Percentiles rank a stretch among this genome's conserved stretches.
phyloP scores from a whole-genome alignment of 1,140 invertebrate genomes.

The Euschistus heros region DNA sequence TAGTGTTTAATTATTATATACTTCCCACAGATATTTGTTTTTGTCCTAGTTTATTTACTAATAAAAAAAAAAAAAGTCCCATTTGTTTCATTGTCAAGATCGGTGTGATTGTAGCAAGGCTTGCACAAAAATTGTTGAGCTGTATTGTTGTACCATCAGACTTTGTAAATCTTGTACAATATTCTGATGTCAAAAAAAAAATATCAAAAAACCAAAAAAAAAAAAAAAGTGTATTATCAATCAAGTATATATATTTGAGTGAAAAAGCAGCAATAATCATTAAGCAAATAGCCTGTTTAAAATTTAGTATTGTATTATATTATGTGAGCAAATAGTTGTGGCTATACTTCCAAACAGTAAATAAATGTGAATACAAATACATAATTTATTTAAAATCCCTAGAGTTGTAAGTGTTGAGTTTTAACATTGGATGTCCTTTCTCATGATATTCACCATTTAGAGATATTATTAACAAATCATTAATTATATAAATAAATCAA shows the following conservation, averaged over 20 bases:
- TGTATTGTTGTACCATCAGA: constrained; percentile 19
- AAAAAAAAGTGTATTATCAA: constrained; percentile 10
- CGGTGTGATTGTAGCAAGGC: constrained; percentile 19
- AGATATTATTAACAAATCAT: no score
- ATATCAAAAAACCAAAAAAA: no score
- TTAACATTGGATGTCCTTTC: background rate
- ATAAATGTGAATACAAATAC: constrained; percentile 26
- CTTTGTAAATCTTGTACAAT: constrained; percentile 16
- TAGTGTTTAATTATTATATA: background rate
- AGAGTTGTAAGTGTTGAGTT: constrained; percentile 2
- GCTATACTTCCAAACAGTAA: constrained; percentile 24
- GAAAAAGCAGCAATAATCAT: constrained; percentile 24
- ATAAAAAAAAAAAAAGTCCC: background rate
- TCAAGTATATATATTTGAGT: constrained; percentile 18
- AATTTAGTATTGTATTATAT: constrained; percentile 25
- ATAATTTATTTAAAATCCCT: constrained; percentile 22
- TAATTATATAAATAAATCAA: no score
- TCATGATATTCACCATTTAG: no score
- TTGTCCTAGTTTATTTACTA: constrained; percentile 5
- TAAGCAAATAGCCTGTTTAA: constrained; percentile 24
- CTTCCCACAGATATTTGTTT: background rate
- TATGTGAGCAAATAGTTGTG: constrained; percentile 25
- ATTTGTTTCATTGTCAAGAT: constrained; percentile 10
- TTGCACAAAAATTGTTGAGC: constrained; percentile 23
- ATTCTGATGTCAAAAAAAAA: constrained; percentile 1